These are phyloP conservation scores for Macrotis lagotis DNA, from an alignment of 2,113 vertebrate species.

Conservation along the genomic window DNA sequence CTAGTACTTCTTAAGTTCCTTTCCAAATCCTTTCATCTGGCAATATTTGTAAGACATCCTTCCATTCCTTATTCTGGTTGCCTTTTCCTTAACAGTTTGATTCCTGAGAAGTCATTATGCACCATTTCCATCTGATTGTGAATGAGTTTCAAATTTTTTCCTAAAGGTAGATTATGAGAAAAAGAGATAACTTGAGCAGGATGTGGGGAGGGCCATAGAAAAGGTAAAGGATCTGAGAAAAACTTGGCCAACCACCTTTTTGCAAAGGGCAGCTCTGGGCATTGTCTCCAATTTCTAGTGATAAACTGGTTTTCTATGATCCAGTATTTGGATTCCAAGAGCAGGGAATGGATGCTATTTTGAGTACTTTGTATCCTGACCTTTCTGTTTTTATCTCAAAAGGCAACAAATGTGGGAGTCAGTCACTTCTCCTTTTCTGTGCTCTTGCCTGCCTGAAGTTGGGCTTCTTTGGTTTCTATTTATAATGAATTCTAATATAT, in stretches of 20 bases:
- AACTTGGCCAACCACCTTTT: not conserved
- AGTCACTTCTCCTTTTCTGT: not conserved
- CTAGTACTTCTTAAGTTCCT: not conserved
- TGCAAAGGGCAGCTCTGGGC: not conserved
- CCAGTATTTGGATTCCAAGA: not conserved
- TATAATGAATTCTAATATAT: slow-evolving; percentile 61
- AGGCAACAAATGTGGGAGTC: not conserved
- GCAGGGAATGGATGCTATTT: not conserved
- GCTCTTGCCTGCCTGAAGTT: slow-evolving; percentile 8
- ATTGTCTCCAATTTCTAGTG: not conserved
- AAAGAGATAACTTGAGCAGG: not conserved
- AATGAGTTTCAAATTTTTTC: not conserved
- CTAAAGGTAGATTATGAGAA: not conserved
- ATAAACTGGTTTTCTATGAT: not conserved
- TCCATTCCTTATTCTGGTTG: not conserved
- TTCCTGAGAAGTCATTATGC: not conserved
- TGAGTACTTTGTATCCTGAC: not conserved
- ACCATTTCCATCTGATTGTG: not conserved
- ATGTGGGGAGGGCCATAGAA: not conserved
- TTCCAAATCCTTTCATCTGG: not conserved
- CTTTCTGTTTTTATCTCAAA: slow-evolving; percentile 42
- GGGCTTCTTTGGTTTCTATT: slow-evolving; percentile 43
- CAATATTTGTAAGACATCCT: not conserved
- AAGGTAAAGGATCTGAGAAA: not conserved
- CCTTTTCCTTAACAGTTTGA: not conserved